phyloP scores from a whole-genome alignment of 2,797 vertebrate genomes.

The Hypotaenidia philippensis region DNA sequence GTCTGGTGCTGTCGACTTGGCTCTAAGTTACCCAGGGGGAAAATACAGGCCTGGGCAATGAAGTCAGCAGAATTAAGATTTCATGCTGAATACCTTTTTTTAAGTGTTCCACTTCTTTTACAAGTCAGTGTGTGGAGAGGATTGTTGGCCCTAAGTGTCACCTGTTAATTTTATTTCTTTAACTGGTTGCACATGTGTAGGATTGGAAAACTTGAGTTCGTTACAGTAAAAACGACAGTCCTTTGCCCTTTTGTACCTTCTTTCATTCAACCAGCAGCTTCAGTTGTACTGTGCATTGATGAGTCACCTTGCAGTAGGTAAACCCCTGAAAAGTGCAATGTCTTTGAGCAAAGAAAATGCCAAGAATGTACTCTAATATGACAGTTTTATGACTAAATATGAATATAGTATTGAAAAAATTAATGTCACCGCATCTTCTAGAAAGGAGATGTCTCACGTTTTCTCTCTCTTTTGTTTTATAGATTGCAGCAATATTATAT shows the following conservation, averaged over 20 bases:
- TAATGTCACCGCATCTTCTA: neutral
- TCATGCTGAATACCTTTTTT: neutral
- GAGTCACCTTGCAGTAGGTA: neutral
- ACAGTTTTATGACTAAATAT: neutral
- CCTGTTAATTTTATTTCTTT: neutral
- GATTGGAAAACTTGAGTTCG: neutral
- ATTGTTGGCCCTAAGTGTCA: neutral
- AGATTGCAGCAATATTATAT: neutral
- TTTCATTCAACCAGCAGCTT: neutral
- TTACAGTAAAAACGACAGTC: neutral
- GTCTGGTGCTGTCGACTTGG: neutral
- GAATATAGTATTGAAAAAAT: neutral
- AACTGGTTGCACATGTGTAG: neutral
- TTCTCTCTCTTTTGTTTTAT: neutral
- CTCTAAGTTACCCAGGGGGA: neutral
- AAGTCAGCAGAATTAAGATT: neutral
- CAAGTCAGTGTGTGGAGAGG: neutral
- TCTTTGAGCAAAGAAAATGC: neutral
- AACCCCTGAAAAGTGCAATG: neutral
- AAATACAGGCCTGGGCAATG: neutral
- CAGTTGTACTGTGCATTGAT: neutral
- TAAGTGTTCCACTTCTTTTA: neutral
- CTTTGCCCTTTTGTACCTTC: neutral
- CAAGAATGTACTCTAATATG: neutral
- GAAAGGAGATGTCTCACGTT: neutral